Evolutionary conservation across 2,888 invertebrate genomes (phyloP), one percentile per base, ranked within the genome.

Genomic region (Vandiemenella viatica): DNA sequence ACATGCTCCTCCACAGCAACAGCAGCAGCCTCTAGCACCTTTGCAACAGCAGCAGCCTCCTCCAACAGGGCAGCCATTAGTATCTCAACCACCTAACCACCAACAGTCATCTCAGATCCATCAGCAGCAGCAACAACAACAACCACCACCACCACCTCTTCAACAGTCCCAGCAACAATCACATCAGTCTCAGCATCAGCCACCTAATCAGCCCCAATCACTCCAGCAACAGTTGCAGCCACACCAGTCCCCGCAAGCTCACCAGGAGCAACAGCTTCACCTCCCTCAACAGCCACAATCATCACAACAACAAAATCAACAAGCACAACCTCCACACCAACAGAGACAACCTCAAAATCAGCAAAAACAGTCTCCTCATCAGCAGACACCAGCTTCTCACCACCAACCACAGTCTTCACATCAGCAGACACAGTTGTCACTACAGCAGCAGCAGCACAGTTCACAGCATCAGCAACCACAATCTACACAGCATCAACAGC

Each of bases 81-180:
- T n/a, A 13, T n/a, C 32, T 13, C 32, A 32, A n/a, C 32, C 10
- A 4, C 32, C 10, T 21, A 44, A 49, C 15, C 50, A 46, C 13
- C 46, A 46, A 21, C 46, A 46, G 15, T 47, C 42, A 10, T 43
- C 42, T 13, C 45, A 23, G 32, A 43, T 16, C 18, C 19, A 18
- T 5, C 50, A 46, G 38, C 43, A 40, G 10, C 46, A 42, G 37
- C 16, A 18, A 37, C 20, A 37, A 37, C 22, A 37, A 16, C 45
- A 43, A 15, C 45, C 37, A 17, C 52, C 47, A n/a, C 51, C 47
- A 17, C 38, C 48, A 26, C 23, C 46, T 10, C 73, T 73, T 55
- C 67, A 69, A 0, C 76, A 76, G 55, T 75, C 75, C 53, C 71
- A 72, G n/a, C n/a, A n/a, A 16, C 21, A 20, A 6, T 72, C 73